phyloP scores from a whole-genome alignment of 2,113 vertebrate genomes.

The Macrotus californicus region DNA sequence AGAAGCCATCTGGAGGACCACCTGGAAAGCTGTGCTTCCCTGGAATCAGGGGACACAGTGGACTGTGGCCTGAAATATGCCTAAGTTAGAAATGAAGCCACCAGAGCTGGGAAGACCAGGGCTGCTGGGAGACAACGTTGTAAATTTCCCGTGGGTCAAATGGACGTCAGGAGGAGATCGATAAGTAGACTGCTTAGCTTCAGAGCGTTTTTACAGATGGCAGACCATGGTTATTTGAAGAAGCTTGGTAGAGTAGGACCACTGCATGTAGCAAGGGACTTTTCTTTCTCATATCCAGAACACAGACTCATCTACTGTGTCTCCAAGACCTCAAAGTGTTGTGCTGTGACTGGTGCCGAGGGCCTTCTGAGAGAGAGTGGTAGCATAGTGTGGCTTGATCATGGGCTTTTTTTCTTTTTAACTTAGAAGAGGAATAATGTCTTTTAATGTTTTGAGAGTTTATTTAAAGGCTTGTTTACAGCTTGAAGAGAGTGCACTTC shows the following conservation, averaged over 20 bases:
- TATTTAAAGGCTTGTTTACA: background rate
- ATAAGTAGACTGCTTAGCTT: background rate
- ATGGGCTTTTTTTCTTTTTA: background rate
- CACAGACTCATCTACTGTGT: background rate
- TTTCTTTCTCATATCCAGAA: background rate
- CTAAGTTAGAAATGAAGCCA: background rate
- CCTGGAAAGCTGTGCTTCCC: background rate
- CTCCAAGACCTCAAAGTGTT: background rate
- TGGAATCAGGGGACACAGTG: background rate
- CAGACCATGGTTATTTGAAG: background rate
- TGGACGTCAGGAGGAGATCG: background rate
- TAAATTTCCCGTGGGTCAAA: background rate
- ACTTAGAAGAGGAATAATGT: background rate
- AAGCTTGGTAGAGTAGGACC: background rate
- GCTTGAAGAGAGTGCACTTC: background rate
- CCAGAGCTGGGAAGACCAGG: background rate
- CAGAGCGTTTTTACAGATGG: background rate
- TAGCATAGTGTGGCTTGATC: background rate
- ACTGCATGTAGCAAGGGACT: background rate
- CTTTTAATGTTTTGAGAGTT: background rate
- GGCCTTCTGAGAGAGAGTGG: background rate
- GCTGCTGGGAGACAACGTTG: background rate
- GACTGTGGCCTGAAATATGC: background rate
- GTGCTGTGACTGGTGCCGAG: background rate
- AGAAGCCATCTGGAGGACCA: background rate